Evolutionary conservation across 2,797 vertebrate genomes (phyloP).

Genomic region (Apogon talboti): DNA sequence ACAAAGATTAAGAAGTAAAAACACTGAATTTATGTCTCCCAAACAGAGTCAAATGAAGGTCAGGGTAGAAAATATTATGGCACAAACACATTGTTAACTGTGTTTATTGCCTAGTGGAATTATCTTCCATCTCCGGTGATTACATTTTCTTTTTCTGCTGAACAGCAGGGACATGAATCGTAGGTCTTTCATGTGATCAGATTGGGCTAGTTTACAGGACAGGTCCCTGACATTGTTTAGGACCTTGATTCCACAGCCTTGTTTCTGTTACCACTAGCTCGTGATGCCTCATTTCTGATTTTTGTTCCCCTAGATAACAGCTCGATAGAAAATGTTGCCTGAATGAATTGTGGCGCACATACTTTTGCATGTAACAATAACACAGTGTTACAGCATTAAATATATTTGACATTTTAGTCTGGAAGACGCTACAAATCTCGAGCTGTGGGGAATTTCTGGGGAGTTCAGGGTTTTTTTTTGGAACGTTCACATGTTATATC

Average conservation of each 20-base stretch:
- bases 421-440: neutral
- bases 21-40: neutral
- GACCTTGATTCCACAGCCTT: neutral
- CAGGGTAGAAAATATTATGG: neutral
- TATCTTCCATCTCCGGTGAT: neutral
- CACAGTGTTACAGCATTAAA: neutral
- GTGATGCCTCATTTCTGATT: neutral
- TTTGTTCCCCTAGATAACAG: neutral
- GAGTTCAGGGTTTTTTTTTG: slow-evolving; percentile 15
- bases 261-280: neutral
- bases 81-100: neutral
- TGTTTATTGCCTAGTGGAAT: neutral
- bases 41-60: neutral
- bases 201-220: neutral
- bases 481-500: slow-evolving; percentile 28
- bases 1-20: neutral
- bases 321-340: neutral
- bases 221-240: neutral
- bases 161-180: neutral
- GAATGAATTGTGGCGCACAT: neutral
- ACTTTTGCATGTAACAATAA: neutral
- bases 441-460: neutral
- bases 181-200: no score
- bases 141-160: slow-evolving; percentile 1
- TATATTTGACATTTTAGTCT: neutral